These are phyloP conservation scores for Pseudomyrmex pallidus DNA, from an alignment of 1,140 invertebrate species.

Conservation along the genomic window DNA sequence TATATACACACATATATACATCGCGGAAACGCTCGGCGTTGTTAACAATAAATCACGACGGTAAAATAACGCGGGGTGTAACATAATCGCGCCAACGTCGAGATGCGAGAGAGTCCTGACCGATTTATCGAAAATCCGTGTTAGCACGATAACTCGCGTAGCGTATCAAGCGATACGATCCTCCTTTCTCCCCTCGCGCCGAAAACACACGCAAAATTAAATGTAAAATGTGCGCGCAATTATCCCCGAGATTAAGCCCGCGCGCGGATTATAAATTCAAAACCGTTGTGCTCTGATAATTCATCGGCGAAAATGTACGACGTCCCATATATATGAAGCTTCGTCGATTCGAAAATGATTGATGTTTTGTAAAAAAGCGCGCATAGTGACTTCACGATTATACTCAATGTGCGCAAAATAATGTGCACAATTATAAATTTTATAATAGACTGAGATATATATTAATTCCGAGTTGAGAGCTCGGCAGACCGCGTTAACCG, in stretches of 20 bases:
- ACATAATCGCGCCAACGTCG: conserved; percentile 24
- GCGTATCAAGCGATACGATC: neutral
- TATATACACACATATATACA: conserved; percentile 7
- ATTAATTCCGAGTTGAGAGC: conserved; percentile 44
- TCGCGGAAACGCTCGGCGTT: neutral
- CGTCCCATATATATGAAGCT: too few relatives aligned
- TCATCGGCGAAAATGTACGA: too few relatives aligned
- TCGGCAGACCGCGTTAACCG: conserved; percentile 24
- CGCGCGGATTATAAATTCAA: conserved; percentile 38
- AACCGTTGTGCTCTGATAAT: conserved; percentile 5
- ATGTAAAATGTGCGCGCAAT: neutral
- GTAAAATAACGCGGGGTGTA: conserved; percentile 19
- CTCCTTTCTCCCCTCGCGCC: too few relatives aligned
- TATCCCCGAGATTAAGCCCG: conserved; percentile 17
- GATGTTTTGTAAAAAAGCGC: too few relatives aligned
- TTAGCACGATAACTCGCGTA: conserved; percentile 3
- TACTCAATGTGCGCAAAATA: too few relatives aligned
- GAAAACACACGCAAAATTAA: conserved; percentile 32
- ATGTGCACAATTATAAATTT: too few relatives aligned
- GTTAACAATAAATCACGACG: conserved; percentile 39
- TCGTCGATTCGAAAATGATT: too few relatives aligned
- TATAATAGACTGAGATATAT: too few relatives aligned
- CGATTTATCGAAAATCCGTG: conserved; percentile 24
- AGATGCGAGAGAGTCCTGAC: neutral
- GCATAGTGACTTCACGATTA: too few relatives aligned